Evolutionary conservation across 2,888 invertebrate species (phyloP).

Genomic region (Mesodorylaimus sp.): DNA sequence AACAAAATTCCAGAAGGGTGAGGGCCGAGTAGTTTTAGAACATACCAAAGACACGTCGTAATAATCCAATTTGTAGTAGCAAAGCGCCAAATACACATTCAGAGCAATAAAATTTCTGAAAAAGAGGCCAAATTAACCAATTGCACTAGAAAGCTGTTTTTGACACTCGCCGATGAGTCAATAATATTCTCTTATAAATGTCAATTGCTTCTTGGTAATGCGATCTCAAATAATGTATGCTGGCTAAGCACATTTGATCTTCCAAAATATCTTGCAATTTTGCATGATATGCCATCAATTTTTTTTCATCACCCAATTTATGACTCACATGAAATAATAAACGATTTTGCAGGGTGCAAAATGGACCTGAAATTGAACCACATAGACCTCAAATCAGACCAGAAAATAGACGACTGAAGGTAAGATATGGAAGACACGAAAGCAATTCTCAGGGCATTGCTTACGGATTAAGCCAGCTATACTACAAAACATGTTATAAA

Average conservation of each 20-base stretch:
- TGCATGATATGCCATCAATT: constrained; percentile 62
- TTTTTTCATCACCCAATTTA: constrained; percentile 69
- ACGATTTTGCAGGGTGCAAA: constrained; percentile 52
- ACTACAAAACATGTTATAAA: no score
- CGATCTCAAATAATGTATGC: constrained; percentile 80
- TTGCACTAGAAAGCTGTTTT: not conserved
- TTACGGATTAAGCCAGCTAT: no score
- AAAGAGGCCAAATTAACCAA: constrained; percentile 15
- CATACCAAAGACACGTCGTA: constrained; percentile 75
- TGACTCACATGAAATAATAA: constrained; percentile 78
- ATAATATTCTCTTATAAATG: constrained; percentile 76
- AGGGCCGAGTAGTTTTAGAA: constrained; percentile 5
- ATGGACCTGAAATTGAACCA: constrained; percentile 43
- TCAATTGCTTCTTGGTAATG: constrained; percentile 98
- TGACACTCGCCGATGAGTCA: constrained; percentile 59
- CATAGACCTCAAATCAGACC: no score
- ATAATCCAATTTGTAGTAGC: constrained; percentile 94
- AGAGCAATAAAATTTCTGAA: constrained; percentile 69
- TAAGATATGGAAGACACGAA: no score
- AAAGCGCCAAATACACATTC: constrained; percentile 88
- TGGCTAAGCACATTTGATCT: constrained; percentile 83
- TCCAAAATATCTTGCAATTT: constrained; percentile 67
- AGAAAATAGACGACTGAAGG: no score
- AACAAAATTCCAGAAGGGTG: no score
- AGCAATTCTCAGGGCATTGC: no score